Percentiles rank a stretch among this genome's conserved stretches.
phyloP scores from a whole-genome alignment of 2,888 invertebrate genomes.

The Dynastes maya region DNA sequence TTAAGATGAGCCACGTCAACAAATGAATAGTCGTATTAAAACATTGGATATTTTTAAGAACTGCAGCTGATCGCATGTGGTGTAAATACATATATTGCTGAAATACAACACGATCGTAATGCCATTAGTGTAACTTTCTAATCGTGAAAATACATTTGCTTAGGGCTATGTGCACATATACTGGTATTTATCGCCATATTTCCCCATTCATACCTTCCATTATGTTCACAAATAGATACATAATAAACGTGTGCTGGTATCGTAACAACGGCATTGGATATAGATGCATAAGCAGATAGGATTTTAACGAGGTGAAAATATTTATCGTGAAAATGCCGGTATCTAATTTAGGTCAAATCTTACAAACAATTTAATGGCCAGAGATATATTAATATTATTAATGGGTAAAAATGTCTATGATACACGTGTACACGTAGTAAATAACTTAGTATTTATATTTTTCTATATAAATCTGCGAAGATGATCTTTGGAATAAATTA shows the following conservation, averaged over 20 bases:
- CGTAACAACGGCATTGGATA: constrained; percentile 7
- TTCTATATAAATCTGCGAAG: too few species aligned
- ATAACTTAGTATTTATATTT: too few species aligned
- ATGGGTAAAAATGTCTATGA: neutral
- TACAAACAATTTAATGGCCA: neutral
- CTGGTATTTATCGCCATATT: constrained; percentile 17
- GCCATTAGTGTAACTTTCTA: constrained; percentile 35
- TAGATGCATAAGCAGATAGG: constrained; percentile 6
- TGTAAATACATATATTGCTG: neutral
- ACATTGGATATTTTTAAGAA: constrained; percentile 26
- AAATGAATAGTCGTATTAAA: constrained; percentile 12
- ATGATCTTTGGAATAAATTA: too few species aligned
- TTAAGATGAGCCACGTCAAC: neutral
- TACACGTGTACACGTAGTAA: neutral
- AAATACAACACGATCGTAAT: constrained; percentile 10
- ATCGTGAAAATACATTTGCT: constrained; percentile 45
- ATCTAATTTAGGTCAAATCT: constrained; percentile 29
- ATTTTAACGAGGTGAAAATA: constrained; percentile 28
- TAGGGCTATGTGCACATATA: constrained; percentile 17
- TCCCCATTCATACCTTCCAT: constrained; percentile 4
- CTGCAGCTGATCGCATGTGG: neutral
- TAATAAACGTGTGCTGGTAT: neutral
- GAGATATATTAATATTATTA: neutral
- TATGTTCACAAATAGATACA: neutral
- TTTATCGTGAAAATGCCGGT: neutral